These are phyloP conservation scores for Panulirus ornatus DNA, from an alignment of 1,140 invertebrate species.

Conservation along the genomic window DNA sequence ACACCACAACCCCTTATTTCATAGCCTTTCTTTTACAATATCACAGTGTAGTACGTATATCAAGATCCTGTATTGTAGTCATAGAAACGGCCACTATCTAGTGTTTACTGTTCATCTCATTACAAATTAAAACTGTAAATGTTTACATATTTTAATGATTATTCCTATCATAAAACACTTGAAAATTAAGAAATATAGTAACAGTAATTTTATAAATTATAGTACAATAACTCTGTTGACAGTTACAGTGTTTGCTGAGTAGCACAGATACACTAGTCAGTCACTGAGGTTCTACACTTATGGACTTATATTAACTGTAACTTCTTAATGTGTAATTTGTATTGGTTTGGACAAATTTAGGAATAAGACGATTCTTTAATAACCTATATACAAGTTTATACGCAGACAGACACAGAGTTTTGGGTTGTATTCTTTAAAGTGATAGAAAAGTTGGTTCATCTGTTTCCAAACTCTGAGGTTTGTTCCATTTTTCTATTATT, in stretches of 20 bases:
- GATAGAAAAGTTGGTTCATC: not conserved
- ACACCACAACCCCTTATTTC: not conserved
- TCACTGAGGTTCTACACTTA: not conserved
- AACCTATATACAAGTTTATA: not conserved
- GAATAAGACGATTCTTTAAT: not conserved
- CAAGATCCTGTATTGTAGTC: too few relatives aligned
- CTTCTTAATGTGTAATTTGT: not conserved
- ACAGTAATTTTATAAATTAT: not conserved
- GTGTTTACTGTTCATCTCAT: not conserved
- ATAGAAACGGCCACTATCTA: not conserved
- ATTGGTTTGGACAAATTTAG: not conserved
- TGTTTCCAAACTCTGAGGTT: not conserved
- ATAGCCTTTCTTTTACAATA: not conserved
- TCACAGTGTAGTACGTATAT: too few relatives aligned
- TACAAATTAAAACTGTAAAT: not conserved
- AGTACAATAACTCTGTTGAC: not conserved
- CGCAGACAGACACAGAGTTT: not conserved
- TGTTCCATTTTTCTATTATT: not conserved
- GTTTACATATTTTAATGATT: not conserved
- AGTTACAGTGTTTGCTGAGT: not conserved
- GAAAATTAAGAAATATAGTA: too few relatives aligned
- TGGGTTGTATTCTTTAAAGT: not conserved
- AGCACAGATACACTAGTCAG: conserved; percentile 1
- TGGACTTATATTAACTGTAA: not conserved
- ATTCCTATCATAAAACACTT: too few relatives aligned